These are phyloP conservation scores for Chloroceryle amazona DNA, from an alignment of 2,797 vertebrate genomes.

Conservation along the genomic window DNA sequence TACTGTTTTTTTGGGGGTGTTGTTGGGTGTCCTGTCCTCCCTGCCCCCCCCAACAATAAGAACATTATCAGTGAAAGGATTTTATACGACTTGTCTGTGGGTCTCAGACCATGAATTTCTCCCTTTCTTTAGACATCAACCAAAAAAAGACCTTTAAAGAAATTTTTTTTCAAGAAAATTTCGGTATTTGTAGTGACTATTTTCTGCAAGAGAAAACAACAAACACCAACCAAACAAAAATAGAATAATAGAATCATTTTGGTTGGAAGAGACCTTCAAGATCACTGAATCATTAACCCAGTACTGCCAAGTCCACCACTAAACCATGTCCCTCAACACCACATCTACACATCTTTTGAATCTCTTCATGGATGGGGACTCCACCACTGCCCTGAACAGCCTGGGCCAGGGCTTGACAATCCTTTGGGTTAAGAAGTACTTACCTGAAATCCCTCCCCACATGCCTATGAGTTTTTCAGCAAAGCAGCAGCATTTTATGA, in stretches of 20 bases:
- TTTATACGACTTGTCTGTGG: neutral
- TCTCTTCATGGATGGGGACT: neutral
- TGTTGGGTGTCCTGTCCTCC: neutral
- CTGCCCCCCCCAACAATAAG: rapidly evolving
- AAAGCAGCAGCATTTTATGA: neutral
- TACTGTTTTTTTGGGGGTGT: rapidly evolving
- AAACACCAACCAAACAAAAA: neutral
- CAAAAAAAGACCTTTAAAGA: neutral
- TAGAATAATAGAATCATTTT: neutral
- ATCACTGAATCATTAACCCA: neutral
- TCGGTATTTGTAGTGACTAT: neutral
- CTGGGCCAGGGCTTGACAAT: neutral
- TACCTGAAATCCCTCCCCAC: neutral
- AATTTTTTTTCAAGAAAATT: neutral
- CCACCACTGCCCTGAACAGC: neutral
- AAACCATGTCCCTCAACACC: neutral
- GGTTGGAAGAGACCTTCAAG: neutral
- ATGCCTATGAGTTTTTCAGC: neutral
- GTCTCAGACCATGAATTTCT: neutral
- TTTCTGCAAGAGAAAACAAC: rapidly evolving
- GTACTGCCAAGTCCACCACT: neutral
- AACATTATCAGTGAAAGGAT: neutral
- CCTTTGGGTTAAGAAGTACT: neutral
- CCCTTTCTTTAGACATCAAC: neutral
- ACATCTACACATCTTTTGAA: neutral